Evolutionary conservation across 1,140 invertebrate genomes (phyloP), one percentile per base, ranked within the genome.

Genomic region (Aphaenogaster floridana): DNA sequence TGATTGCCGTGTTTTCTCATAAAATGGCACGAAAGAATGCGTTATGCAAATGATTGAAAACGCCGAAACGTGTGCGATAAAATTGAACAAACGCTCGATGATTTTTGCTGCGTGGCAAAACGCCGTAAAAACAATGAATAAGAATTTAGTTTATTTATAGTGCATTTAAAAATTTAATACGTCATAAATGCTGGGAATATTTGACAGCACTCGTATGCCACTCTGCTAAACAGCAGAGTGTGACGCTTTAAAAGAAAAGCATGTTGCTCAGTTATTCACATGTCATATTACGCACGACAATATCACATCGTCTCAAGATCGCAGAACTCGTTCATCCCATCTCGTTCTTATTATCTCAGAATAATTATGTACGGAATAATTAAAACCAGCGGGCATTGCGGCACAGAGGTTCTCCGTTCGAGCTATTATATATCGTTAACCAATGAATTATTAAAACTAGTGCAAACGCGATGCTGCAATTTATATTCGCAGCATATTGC

Each of bases 11-110:
- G 80, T 84, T 84, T 84, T 74, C 80, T 84, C 80, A 50, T 84
- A 84, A 84, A 61, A 84, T 50, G 69, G 80, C 80, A 68, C n/a
- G 69, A 84, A 84, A 76, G 69, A 63, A 84, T 84, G 80, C 80
- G 80, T 84, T 83, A 84, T 84, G 80, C 69, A 84, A 84, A 84
- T 84, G 80, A 84, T 84, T 84, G 80, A 76, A 76, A 84, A 76
- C 52, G 50, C 48, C 48, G 48, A 48, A 61, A 59, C 36, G 17
- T 48, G 36, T 21, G 36, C 80, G 17, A 83, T 72, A 34, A 72
- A 48, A 45, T 3, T 21, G 28, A 13, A 45, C 52, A 59, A 59
- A 57, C 39, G 34, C 13, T 57, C 39, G 28, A 45, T 45, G 52
- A 71, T 59, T 57, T 83, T 72, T 48, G 54, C 52, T 21, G 8